These are phyloP conservation scores for Poecilia wingei DNA, from an alignment of 2,797 vertebrate species.

Conservation along the genomic window DNA sequence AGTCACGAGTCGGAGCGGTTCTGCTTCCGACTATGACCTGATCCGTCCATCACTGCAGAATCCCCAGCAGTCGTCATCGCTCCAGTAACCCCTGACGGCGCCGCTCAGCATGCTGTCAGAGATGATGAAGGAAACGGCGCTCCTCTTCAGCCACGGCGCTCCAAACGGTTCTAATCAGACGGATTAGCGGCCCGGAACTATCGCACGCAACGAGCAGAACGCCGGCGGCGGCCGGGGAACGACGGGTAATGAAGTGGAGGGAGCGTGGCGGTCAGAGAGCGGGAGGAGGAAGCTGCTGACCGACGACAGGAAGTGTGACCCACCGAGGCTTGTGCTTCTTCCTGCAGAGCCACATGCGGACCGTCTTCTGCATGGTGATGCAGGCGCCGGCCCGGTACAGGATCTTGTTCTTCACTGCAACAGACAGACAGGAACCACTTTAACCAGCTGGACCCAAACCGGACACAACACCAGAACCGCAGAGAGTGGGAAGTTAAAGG, in stretches of 20 bases:
- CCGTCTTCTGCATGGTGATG: slow-evolving; percentile 92
- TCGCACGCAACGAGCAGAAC: background rate
- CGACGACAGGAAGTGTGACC: slow-evolving; percentile 39
- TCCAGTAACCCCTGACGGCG: background rate
- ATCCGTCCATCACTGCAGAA: background rate
- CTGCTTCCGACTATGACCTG: background rate
- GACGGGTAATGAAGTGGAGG: slow-evolving; percentile 39
- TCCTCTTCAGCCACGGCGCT: background rate
- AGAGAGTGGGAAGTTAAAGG: background rate
- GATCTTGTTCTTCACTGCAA: slow-evolving; percentile 96
- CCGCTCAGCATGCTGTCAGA: slow-evolving; percentile 14
- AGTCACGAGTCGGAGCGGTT: background rate
- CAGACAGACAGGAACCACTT: background rate
- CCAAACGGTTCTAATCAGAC: slow-evolving; percentile 21
- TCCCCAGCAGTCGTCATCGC: background rate
- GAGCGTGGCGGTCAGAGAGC: too few relatives aligned
- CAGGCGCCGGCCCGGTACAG: slow-evolving; percentile 89
- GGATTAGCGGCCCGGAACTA: slow-evolving; percentile 33
- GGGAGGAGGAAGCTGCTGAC: too few relatives aligned
- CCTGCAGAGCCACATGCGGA: slow-evolving; percentile 98
- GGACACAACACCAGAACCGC: too few relatives aligned
- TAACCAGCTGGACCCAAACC: background rate
- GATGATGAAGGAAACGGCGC: background rate
- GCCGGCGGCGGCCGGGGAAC: slow-evolving; percentile 39
- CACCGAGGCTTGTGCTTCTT: slow-evolving; percentile 96